phyloP scores from a whole-genome alignment of 2,797 vertebrate species.

The Fistularia tabacaria region DNA sequence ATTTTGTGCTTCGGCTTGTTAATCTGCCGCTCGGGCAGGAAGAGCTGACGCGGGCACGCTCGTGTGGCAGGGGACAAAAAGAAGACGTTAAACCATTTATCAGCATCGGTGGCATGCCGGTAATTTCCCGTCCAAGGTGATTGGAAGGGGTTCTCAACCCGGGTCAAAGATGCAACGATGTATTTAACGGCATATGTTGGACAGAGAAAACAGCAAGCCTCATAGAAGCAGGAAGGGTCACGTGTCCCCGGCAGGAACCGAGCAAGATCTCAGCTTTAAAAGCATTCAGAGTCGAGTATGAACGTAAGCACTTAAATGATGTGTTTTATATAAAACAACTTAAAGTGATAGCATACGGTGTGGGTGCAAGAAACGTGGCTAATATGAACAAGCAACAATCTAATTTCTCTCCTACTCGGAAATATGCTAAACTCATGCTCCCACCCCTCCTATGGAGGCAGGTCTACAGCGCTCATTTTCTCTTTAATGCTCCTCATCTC shows the following conservation, averaged over 20 bases:
- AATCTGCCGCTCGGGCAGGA: conserved; percentile 14
- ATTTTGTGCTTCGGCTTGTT: conserved; percentile 35
- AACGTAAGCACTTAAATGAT: conserved; percentile 16
- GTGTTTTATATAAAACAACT: conserved; percentile 32
- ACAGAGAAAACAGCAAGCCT: too few species aligned
- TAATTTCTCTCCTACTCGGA: conserved; percentile 6
- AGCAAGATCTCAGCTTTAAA: conserved; percentile 25
- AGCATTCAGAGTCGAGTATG: conserved; percentile 35
- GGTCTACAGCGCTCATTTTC: background rate
- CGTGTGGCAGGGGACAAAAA: too few species aligned
- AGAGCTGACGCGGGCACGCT: conserved; percentile 19
- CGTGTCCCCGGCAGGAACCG: conserved; percentile 9
- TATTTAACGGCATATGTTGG: too few species aligned
- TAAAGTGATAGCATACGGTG: conserved; percentile 53
- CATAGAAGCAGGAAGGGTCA: conserved; percentile 11
- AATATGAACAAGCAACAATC: conserved; percentile 45
- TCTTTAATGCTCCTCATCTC: too few species aligned
- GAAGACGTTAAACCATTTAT: conserved; percentile 1
- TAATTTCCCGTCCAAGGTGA: too few species aligned
- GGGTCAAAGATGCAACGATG: too few species aligned
- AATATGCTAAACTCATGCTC: conserved; percentile 19
- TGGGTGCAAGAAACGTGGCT: conserved; percentile 45
- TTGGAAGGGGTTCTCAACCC: too few species aligned
- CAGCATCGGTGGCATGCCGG: too few species aligned
- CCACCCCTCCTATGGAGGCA: conserved; percentile 1